phyloP scores from a whole-genome alignment of 2,797 vertebrate species.

The Bufotes viridis region DNA sequence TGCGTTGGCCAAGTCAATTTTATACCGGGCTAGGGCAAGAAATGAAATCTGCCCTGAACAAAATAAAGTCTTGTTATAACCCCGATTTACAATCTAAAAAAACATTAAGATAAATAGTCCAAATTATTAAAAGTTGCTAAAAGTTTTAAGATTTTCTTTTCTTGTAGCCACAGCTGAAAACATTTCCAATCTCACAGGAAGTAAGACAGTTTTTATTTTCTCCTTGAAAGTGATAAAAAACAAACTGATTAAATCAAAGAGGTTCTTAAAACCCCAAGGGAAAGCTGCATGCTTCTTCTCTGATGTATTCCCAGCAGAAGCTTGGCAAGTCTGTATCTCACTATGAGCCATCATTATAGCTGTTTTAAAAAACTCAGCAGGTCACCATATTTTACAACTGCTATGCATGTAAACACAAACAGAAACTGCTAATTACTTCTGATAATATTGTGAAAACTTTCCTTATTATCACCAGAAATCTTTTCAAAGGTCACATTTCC shows the following conservation, averaged over 20 bases:
- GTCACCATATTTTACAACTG: conserved; percentile 73
- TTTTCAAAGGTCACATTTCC: conserved; percentile 65
- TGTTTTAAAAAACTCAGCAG: conserved; percentile 73
- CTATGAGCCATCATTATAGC: conserved; percentile 70
- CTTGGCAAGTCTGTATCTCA: conserved; percentile 68
- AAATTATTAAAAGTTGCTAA: conserved; percentile 66
- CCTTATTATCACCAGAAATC: conserved; percentile 42
- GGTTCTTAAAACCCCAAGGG: conserved; percentile 70
- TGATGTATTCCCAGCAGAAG: conserved; percentile 74
- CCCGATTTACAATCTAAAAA: no score
- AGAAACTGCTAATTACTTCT: conserved; percentile 72
- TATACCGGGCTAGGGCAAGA: not conserved
- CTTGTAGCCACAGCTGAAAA: conserved; percentile 29
- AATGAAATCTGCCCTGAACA: not conserved
- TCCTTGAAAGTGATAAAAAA: conserved; percentile 69
- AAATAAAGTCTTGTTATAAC: not conserved
- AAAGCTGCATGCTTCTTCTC: conserved; percentile 71
- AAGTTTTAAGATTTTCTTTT: conserved; percentile 34
- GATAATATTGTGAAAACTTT: conserved; percentile 66
- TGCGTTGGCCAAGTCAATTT: not conserved
- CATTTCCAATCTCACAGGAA: conserved; percentile 44
- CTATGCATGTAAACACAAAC: conserved; percentile 73
- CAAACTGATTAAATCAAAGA: conserved; percentile 77
- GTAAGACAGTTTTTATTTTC: conserved; percentile 64
- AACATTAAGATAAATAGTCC: conserved; percentile 49